A percentile compares a stretch with the other conserved stretches of the same genome.
These are phyloP conservation scores for Cynocephalus volans DNA, from an alignment of 2,113 vertebrate species.

Conservation along the genomic window DNA sequence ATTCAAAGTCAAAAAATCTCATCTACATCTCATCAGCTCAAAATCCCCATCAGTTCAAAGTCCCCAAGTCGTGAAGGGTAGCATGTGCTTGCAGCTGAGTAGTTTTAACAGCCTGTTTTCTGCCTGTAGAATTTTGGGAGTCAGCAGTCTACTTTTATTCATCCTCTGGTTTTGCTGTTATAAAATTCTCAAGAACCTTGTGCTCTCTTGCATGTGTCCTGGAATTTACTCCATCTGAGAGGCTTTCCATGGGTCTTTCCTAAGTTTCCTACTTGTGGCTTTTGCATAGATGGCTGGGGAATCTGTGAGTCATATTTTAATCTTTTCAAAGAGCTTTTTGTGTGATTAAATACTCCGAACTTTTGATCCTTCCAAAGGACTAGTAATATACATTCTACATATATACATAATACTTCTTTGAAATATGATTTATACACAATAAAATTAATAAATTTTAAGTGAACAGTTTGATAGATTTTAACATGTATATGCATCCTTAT, in stretches of 20 bases:
- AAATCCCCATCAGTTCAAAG: too few relatives aligned
- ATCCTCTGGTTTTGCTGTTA: neutral
- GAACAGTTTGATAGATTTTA: neutral
- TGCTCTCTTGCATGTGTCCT: neutral
- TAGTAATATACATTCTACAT: neutral
- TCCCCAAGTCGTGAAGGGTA: neutral
- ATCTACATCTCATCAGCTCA: neutral
- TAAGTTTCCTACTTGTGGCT: neutral
- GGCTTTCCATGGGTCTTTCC: neutral
- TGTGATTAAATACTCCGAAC: neutral
- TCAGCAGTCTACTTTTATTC: neutral
- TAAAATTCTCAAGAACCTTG: conserved; percentile 34
- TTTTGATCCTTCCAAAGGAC: neutral
- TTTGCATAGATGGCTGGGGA: neutral
- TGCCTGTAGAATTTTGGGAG: neutral
- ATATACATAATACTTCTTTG: neutral
- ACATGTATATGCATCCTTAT: neutral
- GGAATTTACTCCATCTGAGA: conserved; percentile 13
- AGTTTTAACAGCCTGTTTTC: neutral
- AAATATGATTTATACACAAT: neutral
- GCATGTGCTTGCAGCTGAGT: neutral
- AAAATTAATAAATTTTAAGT: conserved; percentile 26
- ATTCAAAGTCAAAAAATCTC: neutral
- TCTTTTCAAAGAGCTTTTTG: neutral
- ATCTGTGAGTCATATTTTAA: neutral